These are phyloP conservation scores for Amniataba percoides DNA, from an alignment of 2,797 vertebrate species.

Conservation along the genomic window DNA sequence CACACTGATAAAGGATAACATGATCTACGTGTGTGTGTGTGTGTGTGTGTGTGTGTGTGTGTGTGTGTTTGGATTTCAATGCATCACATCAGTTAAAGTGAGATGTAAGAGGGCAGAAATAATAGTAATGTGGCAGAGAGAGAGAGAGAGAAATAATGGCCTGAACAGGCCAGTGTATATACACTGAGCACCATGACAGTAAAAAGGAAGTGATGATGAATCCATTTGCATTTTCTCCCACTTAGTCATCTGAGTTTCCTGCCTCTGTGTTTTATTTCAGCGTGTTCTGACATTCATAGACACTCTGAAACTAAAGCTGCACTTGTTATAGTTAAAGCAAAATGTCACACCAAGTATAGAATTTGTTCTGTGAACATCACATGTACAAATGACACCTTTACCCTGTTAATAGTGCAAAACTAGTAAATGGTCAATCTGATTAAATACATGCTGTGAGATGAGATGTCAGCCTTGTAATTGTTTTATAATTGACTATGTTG, in stretches of 20 bases:
- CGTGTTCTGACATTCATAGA: neutral
- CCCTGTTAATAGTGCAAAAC: neutral
- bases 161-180: too few species aligned
- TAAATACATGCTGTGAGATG: too few species aligned
- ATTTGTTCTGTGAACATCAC: constrained; percentile 16
- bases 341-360: neutral
- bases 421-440: neutral
- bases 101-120: constrained; percentile 11
- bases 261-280: constrained; percentile 16
- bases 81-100: constrained; percentile 7
- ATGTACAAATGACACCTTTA: neutral
- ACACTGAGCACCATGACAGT: too few species aligned
- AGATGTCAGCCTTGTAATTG: neutral
- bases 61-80: constrained; percentile 3
- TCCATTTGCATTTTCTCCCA: constrained; percentile 26
- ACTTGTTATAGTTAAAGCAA: neutral
- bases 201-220: too few species aligned
- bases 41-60: neutral
- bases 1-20: too few species aligned
- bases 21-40: too few species aligned
- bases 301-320: neutral
- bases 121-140: too few species aligned
- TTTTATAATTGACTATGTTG: neutral
- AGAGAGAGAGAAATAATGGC: too few species aligned
- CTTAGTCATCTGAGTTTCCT: neutral